Conservation (phyloP, 2,113 vertebrate species). For the Gopherus flavomarginatus region DNA sequence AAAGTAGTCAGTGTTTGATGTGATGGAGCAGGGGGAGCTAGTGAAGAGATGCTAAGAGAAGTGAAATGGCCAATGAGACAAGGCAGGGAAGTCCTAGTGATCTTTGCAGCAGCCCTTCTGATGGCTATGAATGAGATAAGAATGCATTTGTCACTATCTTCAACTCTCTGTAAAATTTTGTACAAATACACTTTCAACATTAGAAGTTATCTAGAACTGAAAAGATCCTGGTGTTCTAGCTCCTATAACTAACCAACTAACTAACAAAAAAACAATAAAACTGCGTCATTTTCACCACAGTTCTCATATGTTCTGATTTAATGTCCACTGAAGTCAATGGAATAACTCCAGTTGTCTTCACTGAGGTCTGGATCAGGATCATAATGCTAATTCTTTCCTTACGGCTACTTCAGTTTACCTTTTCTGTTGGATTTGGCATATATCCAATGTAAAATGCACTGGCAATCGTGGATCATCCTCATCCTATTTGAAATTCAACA, state of each 20-base stretch:
- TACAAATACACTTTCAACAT: neutral
- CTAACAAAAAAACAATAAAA: neutral
- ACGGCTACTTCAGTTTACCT: neutral
- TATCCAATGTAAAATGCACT: neutral
- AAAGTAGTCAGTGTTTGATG: neutral
- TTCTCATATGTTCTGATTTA: neutral
- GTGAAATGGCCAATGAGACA: neutral
- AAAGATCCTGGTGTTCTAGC: neutral
- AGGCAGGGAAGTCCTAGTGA: neutral
- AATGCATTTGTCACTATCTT: neutral
- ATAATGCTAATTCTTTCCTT: neutral
- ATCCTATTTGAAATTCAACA: neutral
- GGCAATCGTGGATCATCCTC: neutral
- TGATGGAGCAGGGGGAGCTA: neutral
- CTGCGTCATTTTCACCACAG: neutral
- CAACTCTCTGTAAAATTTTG: neutral
- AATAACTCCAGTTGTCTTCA: neutral
- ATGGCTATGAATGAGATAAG: neutral
- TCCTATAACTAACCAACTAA: neutral
- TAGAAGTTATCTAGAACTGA: neutral
- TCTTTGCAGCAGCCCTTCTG: neutral
- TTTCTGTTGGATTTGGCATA: neutral
- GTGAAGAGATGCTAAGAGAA: neutral
- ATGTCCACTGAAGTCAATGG: neutral
- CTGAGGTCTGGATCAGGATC: neutral